Evolutionary conservation across 1,140 invertebrate species (phyloP), one percentile per base, ranked within the genome.

Genomic region (Limonius californicus): DNA sequence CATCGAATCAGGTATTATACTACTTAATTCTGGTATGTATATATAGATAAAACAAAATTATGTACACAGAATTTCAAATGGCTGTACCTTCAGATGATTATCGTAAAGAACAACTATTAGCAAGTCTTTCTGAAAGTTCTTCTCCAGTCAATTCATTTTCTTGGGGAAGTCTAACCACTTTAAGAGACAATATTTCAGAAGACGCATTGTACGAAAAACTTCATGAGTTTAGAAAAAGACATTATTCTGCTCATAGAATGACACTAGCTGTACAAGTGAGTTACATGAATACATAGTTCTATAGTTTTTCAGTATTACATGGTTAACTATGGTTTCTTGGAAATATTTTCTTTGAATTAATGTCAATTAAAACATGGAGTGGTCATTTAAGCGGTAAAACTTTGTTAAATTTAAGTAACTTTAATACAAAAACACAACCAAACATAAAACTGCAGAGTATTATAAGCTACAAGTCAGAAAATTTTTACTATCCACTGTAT

Each of bases 231-330:
- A 83, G 90, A 57, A 81, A 84, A 66, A 78, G 87, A 39, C 89
- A 94, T 77, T 98, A 98, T 71, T 91, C 90, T 19, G 90, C 92
- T 3, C 88, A 96, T 71, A 81, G 92, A 61, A 97, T 97, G 92
- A 92, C 86, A 35, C 72, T 97, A 2, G 86, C 89, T 63, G 82
- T 97, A 42, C 84, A 92, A 75, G 84, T 85, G n/a, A n/a, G n/a
- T n/a, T n/a, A n/a, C n/a, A n/a, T n/a, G n/a, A n/a, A n/a, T n/a
- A n/a, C 35, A 50, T 50, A n/a, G n/a, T n/a, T n/a, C n/a, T n/a
- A n/a, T n/a, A n/a, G n/a, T n/a, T n/a, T n/a, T n/a, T n/a, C n/a
- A n/a, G n/a, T n/a, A n/a, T n/a, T n/a, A n/a, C n/a, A n/a, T n/a
- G n/a, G n/a, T n/a, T n/a, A n/a, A n/a, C n/a, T n/a, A n/a, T n/a